These are phyloP conservation scores for Delia radicum DNA, from an alignment of 1,140 invertebrate genomes.

Conservation along the genomic window DNA sequence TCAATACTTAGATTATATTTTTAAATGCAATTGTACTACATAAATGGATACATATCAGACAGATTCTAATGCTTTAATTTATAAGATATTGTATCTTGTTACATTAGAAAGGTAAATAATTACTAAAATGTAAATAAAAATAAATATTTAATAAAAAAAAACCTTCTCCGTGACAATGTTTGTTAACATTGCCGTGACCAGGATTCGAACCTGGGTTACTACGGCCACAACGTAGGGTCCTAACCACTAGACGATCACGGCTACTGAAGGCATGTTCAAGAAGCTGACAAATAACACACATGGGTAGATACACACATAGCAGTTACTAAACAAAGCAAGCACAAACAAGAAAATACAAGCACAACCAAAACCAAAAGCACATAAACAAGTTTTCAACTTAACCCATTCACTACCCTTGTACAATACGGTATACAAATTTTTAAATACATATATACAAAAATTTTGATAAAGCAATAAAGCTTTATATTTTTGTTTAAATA, in stretches of 20 bases:
- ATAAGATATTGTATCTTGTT: too few relatives aligned
- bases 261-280: conserved; percentile 44
- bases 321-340: not conserved
- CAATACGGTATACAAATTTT: too few relatives aligned
- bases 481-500: too few relatives aligned
- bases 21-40: too few relatives aligned
- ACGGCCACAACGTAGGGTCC: conserved; percentile 89
- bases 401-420: too few relatives aligned
- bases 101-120: too few relatives aligned
- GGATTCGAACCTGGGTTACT: conserved; percentile 89
- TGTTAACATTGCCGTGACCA: conserved; percentile 66
- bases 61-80: too few relatives aligned
- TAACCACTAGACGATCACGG: conserved; percentile 86
- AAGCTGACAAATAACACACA: not conserved
- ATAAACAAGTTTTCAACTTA: not conserved
- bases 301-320: not conserved
- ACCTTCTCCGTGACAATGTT: conserved; percentile 50
- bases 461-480: too few relatives aligned
- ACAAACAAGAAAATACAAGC: not conserved
- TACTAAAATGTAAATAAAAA: too few relatives aligned
- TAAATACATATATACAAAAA: too few relatives aligned
- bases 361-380: not conserved
- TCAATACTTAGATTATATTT: too few relatives aligned
- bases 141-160: conserved; percentile 19
- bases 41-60: too few relatives aligned